Evolutionary conservation across 37 sponge, comb jelly and placozoan species (phyloP).

Genomic region (Hexactinellida sp.): DNA sequence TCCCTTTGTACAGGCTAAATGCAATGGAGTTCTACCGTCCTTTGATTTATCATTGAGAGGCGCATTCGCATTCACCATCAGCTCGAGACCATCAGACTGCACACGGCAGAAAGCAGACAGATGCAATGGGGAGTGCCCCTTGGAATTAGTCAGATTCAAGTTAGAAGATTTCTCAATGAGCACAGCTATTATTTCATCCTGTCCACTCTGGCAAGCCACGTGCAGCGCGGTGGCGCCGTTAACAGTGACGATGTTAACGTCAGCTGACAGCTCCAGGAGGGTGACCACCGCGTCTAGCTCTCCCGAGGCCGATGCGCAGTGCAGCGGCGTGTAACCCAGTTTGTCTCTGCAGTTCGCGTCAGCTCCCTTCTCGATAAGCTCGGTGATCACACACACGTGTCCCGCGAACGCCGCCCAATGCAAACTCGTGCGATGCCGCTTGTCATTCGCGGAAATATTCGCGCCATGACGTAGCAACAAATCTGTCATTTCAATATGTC

Average conservation of each 20-base stretch:
- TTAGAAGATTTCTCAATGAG: constrained; percentile 48
- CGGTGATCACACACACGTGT: constrained; percentile 48
- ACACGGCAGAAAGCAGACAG: neutral
- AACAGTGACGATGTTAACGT: constrained; percentile 50
- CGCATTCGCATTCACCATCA: neutral
- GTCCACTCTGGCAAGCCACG: constrained; percentile 80
- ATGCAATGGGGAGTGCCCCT: constrained; percentile 35
- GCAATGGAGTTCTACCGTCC: constrained; percentile 72
- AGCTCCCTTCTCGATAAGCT: constrained; percentile 48
- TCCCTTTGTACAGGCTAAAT: constrained; percentile 68
- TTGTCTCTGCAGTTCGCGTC: constrained; percentile 60
- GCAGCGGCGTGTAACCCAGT: constrained; percentile 64
- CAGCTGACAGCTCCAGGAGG: constrained; percentile 56
- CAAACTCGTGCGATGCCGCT: constrained; percentile 50
- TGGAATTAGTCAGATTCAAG: constrained; percentile 52
- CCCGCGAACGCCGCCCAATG: constrained; percentile 69
- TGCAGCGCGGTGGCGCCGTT: constrained; percentile 69
- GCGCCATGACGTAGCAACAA: neutral
- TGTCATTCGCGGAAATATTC: constrained; percentile 9
- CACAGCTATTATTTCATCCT: constrained; percentile 62
- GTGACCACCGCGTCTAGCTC: constrained; percentile 58
- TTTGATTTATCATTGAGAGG: neutral
- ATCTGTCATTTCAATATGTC: constrained; percentile 33
- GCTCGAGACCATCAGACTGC: neutral
- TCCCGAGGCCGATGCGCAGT: constrained; percentile 68